These are phyloP conservation scores for Apotomis betuletana DNA, from an alignment of 2,888 invertebrate genomes.

Conservation along the genomic window DNA sequence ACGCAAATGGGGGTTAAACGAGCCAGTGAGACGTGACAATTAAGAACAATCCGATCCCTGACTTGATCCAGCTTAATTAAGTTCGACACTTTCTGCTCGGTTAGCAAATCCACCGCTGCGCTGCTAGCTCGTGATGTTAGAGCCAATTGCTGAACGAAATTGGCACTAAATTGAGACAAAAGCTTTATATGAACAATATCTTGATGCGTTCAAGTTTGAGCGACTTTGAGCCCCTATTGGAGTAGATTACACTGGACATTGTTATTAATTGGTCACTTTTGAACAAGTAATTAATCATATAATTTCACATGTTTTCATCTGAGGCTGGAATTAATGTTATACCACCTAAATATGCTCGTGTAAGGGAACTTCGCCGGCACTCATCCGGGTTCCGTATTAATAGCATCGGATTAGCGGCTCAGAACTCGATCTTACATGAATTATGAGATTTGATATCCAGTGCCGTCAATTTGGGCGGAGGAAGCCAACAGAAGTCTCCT, in stretches of 20 bases:
- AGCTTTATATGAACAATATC: no score
- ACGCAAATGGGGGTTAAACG: background rate
- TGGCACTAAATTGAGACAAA: background rate
- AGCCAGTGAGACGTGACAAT: conserved; percentile 7
- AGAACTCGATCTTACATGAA: background rate
- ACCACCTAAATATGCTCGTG: background rate
- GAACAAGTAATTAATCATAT: no score
- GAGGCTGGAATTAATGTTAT: background rate
- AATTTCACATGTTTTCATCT: no score
- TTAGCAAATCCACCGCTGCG: background rate
- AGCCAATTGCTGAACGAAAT: background rate
- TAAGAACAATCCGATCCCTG: conserved; percentile 17
- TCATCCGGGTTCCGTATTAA: background rate
- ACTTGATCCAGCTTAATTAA: background rate
- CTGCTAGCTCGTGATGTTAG: background rate
- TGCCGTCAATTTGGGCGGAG: background rate
- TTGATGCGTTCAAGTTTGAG: no score
- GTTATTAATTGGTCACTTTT: no score
- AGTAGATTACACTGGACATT: no score
- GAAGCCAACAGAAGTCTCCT: background rate
- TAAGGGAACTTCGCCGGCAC: background rate
- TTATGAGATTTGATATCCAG: conserved; percentile 4
- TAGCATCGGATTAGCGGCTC: background rate
- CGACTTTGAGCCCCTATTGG: no score
- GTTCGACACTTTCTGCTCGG: conserved; percentile 3